Conservation (phyloP, 2,888 invertebrate genomes). For the Lasioglossum oenotherae region DNA sequence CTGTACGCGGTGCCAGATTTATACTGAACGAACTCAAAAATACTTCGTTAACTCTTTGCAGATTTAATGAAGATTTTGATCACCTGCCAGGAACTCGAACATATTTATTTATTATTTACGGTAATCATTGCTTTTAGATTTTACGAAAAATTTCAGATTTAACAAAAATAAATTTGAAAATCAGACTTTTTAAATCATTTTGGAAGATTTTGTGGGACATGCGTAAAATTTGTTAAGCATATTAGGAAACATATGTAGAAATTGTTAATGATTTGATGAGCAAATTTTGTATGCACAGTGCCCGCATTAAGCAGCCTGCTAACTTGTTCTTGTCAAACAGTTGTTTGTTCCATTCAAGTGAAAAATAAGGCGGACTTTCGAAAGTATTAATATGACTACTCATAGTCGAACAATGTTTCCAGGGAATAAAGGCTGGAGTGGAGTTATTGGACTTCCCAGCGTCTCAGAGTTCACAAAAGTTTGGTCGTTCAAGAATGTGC, state of each 20-base stretch:
- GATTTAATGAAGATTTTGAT: not conserved
- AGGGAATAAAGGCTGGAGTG: not conserved
- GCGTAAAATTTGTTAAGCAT: not conserved
- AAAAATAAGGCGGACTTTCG: not conserved
- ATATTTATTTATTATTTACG: not conserved
- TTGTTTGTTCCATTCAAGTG: not conserved
- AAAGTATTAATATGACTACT: not conserved
- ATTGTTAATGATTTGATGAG: not conserved
- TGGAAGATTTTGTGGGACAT: not conserved
- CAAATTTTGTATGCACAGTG: not conserved
- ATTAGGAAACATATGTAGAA: not conserved
- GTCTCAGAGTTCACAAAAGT: slow-evolving; percentile 8
- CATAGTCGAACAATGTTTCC: slow-evolving; percentile 3
- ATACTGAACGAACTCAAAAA: not conserved
- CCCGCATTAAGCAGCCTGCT: not conserved
- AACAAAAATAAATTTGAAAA: not conserved
- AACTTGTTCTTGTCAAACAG: not conserved
- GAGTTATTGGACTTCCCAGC: not conserved
- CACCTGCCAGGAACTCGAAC: not conserved
- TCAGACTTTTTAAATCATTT: no score
- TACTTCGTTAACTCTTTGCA: not conserved
- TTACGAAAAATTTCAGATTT: not conserved
- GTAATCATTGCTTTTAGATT: not conserved
- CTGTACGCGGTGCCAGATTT: not conserved
- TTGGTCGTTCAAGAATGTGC: slow-evolving; percentile 2